Evolutionary conservation across 2,113 vertebrate species (phyloP), one percentile per base, ranked within the genome.

Genomic region (Rhinoderma darwinii): DNA sequence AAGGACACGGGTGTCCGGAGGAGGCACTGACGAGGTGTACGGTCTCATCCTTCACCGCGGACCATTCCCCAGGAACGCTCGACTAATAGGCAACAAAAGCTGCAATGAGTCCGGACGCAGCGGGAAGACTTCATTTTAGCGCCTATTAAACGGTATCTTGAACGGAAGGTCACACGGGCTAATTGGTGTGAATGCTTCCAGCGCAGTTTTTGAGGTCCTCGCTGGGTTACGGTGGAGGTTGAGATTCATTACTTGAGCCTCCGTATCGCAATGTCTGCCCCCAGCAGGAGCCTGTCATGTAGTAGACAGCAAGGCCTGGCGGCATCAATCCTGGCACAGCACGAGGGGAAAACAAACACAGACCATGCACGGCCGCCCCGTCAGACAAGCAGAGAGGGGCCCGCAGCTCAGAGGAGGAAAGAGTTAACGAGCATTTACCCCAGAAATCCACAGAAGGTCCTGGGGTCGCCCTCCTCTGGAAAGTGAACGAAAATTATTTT

Each of bases 111-210:
- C 44, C 15, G 79, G 51, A 61, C 78, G 3, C 79, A 87, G 86
- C 79, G 50, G 79, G 86, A 8, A 32, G 39, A 63, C 66, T 47
- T 63, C 79, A 82, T 82, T 50, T 87, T 44, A 37, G 77, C 51
- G 61, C 51, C 79, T 75, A 82, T 82, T 87, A 82, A 82, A 87
- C 50, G 68, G 11, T 75, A 75, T 41, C 79, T 47, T 82, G 86
- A 82, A 87, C 70, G 68, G 79, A 82, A 87, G 86, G 68, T 75
- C 79, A 81, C 85, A 86, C 74, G 85, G 86, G 78, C 86, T 87
- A 87, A 87, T 87, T 82, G 86, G 78, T 47, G 63, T 59, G 50
- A 86, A 86, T 61, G 86, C 86, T 75, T 87, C 51, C 86, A 82
- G 70, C 51, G 14, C 78, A 63, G 79, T 8, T 50, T 59, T 39